Evolutionary conservation across 2,797 vertebrate species (phyloP), one percentile per base, ranked within the genome.

Genomic region (Rhinatrema bivittatum): DNA sequence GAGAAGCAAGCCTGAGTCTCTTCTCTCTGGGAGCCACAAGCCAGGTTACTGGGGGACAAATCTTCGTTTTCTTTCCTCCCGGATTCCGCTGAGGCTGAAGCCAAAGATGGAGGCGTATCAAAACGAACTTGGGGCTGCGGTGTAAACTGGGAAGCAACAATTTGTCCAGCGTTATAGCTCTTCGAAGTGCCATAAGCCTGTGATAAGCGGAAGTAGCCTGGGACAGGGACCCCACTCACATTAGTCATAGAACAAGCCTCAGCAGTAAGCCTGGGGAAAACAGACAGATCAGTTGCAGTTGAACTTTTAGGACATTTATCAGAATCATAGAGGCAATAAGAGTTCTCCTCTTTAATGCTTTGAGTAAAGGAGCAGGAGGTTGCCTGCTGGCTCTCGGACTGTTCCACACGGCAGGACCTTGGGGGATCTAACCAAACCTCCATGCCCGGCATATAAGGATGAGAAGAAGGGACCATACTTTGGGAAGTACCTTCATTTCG

Each of bases 121-220:
- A 88, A 84, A 37, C 88, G 87, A 35, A 71, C 72, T 4, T 84
- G 74, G 59, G 87, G 78, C 53, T 89, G 91, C 49, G 85, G 68
- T 18, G 79, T 59, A 51, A 93, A 93, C 19, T 84, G 84, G 53
- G 81, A 66, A 53, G 86, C 74, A 50, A 74, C 86, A 24, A 87
- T 78, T 39, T 84, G 86, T 42, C 69, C 82, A 19, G 81, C 74
- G 26, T 81, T 77, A 70, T 90, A 95, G 46, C 76, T 81, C 81
- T 94, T 91, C 62, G 91, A 75, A 47, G 90, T 81, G 51, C 91
- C 87, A 56, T 95, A 94, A 11, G 94, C 85, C 82, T 97, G 95
- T 39, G 94, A 97, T 32, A 98, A 77, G 64, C 94, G 94, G 86
- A 96, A 97, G 72, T 98, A 98, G 44, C 95, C 93, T 16, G 94